These are phyloP conservation scores for Rapana venosa DNA, from an alignment of 2,888 invertebrate species.

Conservation along the genomic window DNA sequence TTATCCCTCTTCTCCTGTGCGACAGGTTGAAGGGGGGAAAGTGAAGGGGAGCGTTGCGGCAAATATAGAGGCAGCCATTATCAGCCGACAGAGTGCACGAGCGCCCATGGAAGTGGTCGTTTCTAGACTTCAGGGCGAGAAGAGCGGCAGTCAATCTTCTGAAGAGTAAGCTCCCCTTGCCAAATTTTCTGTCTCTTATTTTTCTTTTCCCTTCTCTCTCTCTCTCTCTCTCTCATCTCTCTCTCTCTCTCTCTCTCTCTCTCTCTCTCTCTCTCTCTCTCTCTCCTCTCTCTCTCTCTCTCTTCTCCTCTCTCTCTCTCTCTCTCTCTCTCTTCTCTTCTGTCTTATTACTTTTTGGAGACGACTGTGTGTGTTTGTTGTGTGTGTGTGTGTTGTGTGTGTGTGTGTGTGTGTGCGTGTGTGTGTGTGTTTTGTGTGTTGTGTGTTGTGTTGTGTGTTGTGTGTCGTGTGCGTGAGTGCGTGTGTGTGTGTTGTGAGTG, in stretches of 20 bases:
- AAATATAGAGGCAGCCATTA: conserved; percentile 11
- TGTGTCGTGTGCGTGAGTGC: background rate
- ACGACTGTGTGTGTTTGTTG: background rate
- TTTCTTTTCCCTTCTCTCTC: background rate
- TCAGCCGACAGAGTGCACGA: background rate
- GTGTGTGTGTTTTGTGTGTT: conserved; percentile 1
- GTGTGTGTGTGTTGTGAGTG: background rate
- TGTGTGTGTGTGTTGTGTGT: background rate
- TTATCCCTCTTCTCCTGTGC: background rate
- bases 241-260: conserved; percentile 11
- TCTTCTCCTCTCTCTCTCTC: background rate
- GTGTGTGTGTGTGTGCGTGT: background rate
- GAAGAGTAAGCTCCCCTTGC: background rate
- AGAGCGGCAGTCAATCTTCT: conserved; percentile 16
- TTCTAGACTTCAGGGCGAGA: conserved; percentile 9
- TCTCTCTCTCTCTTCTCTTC: background rate
- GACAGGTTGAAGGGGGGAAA: conserved; percentile 18
- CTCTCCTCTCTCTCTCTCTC: background rate
- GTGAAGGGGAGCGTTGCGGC: background rate
- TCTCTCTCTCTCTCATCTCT: background rate
- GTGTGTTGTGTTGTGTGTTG: background rate
- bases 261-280: background rate
- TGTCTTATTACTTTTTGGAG: too few species aligned
- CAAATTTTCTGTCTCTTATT: background rate
- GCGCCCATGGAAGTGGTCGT: conserved; percentile 17